Conservation (phyloP, 2,113 vertebrate species). For the Vicugna pacos region DNA sequence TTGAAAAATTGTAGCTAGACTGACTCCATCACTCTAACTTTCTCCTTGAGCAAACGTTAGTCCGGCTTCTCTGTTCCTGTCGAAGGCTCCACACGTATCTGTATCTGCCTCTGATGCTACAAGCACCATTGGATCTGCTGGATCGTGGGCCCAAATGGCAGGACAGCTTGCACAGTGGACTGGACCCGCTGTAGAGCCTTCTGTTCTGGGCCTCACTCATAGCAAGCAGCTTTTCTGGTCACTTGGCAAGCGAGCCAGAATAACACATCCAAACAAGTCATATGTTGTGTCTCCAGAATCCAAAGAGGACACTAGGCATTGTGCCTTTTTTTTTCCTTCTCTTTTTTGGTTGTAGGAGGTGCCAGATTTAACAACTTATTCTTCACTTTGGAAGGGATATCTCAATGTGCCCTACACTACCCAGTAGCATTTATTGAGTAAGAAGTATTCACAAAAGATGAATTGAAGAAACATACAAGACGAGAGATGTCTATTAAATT, state of each 20-base stretch:
- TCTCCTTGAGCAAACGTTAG: not conserved
- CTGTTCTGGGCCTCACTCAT: not conserved
- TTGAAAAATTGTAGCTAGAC: not conserved
- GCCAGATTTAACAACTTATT: not conserved
- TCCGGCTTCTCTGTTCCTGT: not conserved
- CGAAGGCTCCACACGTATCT: not conserved
- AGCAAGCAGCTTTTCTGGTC: not conserved
- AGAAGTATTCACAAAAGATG: not conserved
- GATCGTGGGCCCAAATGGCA: not conserved
- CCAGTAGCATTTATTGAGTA: not conserved
- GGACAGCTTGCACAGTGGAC: not conserved
- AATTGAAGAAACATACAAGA: not conserved
- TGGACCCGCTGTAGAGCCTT: not conserved
- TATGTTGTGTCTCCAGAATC: not conserved
- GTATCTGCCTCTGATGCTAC: not conserved
- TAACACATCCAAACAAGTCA: too few species aligned
- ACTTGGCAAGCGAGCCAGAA: not conserved
- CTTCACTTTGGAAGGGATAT: not conserved
- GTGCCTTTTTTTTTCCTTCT: not conserved
- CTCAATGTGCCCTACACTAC: too few species aligned
- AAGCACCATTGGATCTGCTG: not conserved
- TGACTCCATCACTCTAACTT: not conserved
- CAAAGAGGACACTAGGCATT: not conserved
- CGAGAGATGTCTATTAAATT: not conserved
- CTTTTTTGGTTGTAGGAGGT: too few species aligned